Evolutionary conservation across 2,888 invertebrate genomes (phyloP), one percentile per base, ranked within the genome.

Genomic region (Spatulosminthurus flaviceps): DNA sequence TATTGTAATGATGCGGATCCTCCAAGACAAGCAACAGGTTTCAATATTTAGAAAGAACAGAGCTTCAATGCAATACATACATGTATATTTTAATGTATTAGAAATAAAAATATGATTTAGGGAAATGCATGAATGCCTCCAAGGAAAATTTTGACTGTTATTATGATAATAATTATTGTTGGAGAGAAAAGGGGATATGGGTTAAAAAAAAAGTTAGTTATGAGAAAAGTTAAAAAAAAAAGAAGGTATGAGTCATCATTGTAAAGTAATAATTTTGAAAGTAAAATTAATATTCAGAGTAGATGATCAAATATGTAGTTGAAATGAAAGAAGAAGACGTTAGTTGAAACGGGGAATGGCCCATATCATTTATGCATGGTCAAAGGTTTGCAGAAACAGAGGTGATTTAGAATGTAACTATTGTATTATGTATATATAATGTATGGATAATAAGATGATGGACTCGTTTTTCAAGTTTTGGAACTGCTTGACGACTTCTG

Each of bases 381-480:
- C 34, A 34, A 34, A 34, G 4, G 34, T 9, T 34, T 34, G 34
- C 34, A 34, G 34, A 34, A 34, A 34, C 34, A 9, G 34, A 34
- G 34, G 34, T 9, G 4, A 4, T 34, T 4, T 34, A 34, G n/a
- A n/a, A n/a, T n/a, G n/a, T n/a, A n/a, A n/a, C n/a, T n/a, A n/a
- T n/a, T n/a, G n/a, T n/a, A 34, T 34, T 7, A 34, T 34, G 34
- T 34, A 7, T 7, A 34, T 34, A 34, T 34, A 7, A 9, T 34
- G 34, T 34, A 34, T 9, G 9, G 4, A 34, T 7, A 4, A 34
- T 7, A 9, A 9, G 34, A 34, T 4, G 34, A 34, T 34, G 51
- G 51, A 51, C 51, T 51, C n/a, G 51, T 51, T 51, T 51, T 51
- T 51, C 51, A 51, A 51, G 51, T 51, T 51, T 51, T 51, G 51